Evolutionary conservation across 1,140 invertebrate species (phyloP), one percentile per base, ranked within the genome.

Genomic region (Atta texana): DNA sequence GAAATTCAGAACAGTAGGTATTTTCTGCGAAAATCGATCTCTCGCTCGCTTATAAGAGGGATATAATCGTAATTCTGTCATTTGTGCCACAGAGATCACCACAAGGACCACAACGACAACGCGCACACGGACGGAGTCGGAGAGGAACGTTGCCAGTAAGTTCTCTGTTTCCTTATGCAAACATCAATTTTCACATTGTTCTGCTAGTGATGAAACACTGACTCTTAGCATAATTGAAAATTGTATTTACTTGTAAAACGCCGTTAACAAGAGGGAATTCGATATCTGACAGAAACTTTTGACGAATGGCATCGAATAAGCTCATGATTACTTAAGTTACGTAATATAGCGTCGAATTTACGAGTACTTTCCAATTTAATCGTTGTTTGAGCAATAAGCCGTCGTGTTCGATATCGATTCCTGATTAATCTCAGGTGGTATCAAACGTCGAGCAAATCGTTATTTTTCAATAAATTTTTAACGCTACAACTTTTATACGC

Each of bases 1-100:
- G 95, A 95, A 88, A 94, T 93, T 18, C 82, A 95, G 14, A 94
- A 93, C 69, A 95, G 95, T 95, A 92, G 94, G 92, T 87, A 84
- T 74, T 71, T n/a, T 51, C 18, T 34, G 28, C 18, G 10, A 49
- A 24, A 53, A 14, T 51, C 53, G 6, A 2, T 21, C 24, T 2
- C 7, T 49, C 21, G n/a, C 14, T 24, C 53, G 39, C 2, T 16
- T 8, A 31, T 39, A 51, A 21, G 12, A 28, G n/a, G 12, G 18
- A 39, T 24, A 8, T 39, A 78, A 31, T 71, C 64, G 34, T 68
- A 55, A 49, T 72, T 64, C 39, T 63, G n/a, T 87, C 28, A 75
- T 88, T 85, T 78, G 31, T 53, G 61, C 89, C 93, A 6, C 89
- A 95, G 95, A 93, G 89, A 95, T 89, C 34, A 95, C 94, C 75